Conservation (phyloP, 2,888 invertebrate species). For the Macrosoma leucophasiata region DNA sequence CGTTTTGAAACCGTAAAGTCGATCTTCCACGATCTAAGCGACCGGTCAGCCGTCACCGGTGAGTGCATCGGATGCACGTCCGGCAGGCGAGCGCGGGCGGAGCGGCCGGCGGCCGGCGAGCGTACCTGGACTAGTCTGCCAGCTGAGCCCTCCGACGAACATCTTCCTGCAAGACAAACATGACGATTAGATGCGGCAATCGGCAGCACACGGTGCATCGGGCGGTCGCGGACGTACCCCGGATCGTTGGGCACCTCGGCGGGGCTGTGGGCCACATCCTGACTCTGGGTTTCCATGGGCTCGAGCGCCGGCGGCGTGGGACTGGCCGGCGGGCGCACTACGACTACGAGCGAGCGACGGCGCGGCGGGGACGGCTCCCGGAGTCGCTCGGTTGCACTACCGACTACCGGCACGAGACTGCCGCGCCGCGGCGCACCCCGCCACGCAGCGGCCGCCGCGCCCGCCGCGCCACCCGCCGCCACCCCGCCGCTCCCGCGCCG, state of each 20-base stretch:
- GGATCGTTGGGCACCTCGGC: slow-evolving; percentile 96
- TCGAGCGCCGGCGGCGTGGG: slow-evolving; percentile 60
- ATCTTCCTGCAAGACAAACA: slow-evolving; percentile 95
- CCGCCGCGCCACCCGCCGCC: slow-evolving; percentile 44
- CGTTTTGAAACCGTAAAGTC: too few species aligned
- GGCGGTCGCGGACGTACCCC: slow-evolving; percentile 79
- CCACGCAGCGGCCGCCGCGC: slow-evolving; percentile 68
- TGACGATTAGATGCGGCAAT: slow-evolving; percentile 51
- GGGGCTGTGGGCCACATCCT: slow-evolving; percentile 88
- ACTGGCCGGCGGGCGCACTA: slow-evolving; percentile 68
- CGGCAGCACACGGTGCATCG: slow-evolving; percentile 28
- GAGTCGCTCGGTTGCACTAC: slow-evolving; percentile 79
- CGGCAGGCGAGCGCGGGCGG: slow-evolving; percentile 41
- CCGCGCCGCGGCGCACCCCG: slow-evolving; percentile 51
- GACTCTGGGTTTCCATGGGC: slow-evolving; percentile 84
- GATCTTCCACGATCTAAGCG: slow-evolving; percentile 35
- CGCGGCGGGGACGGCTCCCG: slow-evolving; percentile 78
- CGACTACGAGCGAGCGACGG: slow-evolving; percentile 76
- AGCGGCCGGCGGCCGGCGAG: slow-evolving; percentile 53
- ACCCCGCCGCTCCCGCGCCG: slow-evolving; percentile 44
- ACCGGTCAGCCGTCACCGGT: slow-evolving; percentile 42
- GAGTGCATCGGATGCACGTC: slow-evolving; percentile 37
- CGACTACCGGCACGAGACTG: slow-evolving; percentile 84
- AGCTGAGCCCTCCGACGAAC: slow-evolving; percentile 99
- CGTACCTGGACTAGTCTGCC: slow-evolving; percentile 99